A percentile compares a stretch with the other conserved stretches of the same genome.
These are phyloP conservation scores for Litoditis marina DNA, from an alignment of 2,888 invertebrate genomes.

Conservation along the genomic window DNA sequence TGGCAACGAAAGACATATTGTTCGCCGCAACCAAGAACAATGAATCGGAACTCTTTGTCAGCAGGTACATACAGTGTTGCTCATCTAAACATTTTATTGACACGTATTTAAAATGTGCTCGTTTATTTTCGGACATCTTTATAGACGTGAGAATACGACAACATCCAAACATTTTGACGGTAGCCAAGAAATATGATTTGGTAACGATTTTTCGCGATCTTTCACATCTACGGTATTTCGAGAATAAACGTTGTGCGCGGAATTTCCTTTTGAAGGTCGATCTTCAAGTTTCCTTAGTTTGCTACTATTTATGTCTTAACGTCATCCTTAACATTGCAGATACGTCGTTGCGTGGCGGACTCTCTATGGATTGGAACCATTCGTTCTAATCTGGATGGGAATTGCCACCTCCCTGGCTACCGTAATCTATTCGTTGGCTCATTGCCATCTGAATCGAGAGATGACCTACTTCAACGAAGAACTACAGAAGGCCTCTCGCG, in stretches of 20 bases:
- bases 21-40: neutral
- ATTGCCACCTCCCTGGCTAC: conserved; percentile 9
- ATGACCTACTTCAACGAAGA: conserved; percentile 19
- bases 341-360: conserved; percentile 3
- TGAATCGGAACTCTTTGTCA: neutral
- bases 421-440: conserved; percentile 14
- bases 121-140: neutral
- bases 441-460: conserved; percentile 14
- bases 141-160: neutral
- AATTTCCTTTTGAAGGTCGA: too few relatives aligned
- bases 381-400: conserved; percentile 12
- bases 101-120: too few relatives aligned
- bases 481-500: conserved; percentile 10
- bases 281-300: too few relatives aligned
- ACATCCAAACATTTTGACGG: neutral
- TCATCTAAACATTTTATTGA: neutral
- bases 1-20: conserved; percentile 8
- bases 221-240: too few relatives aligned
- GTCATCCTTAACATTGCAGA: too few relatives aligned
- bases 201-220: too few relatives aligned
- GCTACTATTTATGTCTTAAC: too few relatives aligned
- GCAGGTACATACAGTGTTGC: neutral
- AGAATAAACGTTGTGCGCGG: too few relatives aligned
- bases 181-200: too few relatives aligned
- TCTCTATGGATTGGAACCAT: conserved; percentile 10